These are phyloP conservation scores for Dendroctonus valens DNA, from an alignment of 1,140 invertebrate genomes.

Conservation along the genomic window DNA sequence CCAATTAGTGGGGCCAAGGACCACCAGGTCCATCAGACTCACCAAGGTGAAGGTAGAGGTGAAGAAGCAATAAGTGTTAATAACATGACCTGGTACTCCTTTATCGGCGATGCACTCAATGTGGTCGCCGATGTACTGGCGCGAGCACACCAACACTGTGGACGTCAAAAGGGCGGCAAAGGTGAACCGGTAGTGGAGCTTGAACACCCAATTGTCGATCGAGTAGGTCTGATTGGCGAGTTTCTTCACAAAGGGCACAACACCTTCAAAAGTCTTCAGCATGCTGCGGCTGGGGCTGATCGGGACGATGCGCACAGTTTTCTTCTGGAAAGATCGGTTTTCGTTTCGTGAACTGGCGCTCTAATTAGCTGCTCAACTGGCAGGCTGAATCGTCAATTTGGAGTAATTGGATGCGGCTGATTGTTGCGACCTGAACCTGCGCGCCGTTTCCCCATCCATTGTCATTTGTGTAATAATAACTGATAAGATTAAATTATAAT, in stretches of 20 bases:
- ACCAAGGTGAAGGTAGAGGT: conserved; percentile 85
- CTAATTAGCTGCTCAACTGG: too few species aligned
- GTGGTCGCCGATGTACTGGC: conserved; percentile 75
- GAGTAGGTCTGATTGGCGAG: conserved; percentile 57
- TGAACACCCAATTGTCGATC: conserved; percentile 70
- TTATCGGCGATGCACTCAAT: conserved; percentile 64
- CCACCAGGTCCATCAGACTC: conserved; percentile 42
- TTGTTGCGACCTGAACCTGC: too few species aligned
- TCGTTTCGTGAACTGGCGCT: too few species aligned
- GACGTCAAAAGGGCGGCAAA: conserved; percentile 61
- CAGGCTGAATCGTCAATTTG: too few species aligned
- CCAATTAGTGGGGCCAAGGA: not conserved
- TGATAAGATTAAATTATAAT: too few species aligned
- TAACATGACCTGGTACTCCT: conserved; percentile 64
- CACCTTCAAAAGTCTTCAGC: conserved; percentile 55
- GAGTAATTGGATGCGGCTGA: too few species aligned
- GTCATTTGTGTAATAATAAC: too few species aligned
- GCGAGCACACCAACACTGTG: conserved; percentile 64
- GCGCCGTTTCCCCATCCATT: too few species aligned
- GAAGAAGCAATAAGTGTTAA: conserved; percentile 91
- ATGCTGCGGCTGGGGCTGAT: conserved; percentile 40
- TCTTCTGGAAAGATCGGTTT: too few species aligned
- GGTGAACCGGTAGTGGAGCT: conserved; percentile 69
- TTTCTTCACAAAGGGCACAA: conserved; percentile 49
- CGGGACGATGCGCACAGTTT: too few species aligned